Percentiles rank a stretch among this genome's conserved stretches.
These are phyloP conservation scores for Menura novaehollandiae DNA, from an alignment of 2,113 vertebrate species.

Conservation along the genomic window DNA sequence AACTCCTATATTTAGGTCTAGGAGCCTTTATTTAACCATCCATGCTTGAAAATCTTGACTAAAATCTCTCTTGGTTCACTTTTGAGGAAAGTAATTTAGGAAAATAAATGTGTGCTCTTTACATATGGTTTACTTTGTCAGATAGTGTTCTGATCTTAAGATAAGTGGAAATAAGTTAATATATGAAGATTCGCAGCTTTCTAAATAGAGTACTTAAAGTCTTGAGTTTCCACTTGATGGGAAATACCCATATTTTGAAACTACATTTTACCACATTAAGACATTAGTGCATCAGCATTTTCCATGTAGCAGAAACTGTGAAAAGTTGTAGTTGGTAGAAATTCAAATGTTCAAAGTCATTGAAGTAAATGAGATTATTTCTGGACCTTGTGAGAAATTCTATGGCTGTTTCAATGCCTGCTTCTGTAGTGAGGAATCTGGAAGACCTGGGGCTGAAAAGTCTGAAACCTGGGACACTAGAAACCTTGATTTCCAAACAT, in stretches of 20 bases:
- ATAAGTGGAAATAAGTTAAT: background rate
- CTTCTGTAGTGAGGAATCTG: background rate
- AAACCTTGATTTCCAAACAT: background rate
- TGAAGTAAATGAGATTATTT: background rate
- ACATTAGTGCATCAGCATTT: background rate
- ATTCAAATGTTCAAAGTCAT: background rate
- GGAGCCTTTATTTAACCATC: background rate
- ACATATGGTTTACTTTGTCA: background rate
- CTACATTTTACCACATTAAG: background rate
- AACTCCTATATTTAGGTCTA: background rate
- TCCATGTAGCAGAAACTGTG: background rate
- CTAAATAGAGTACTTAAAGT: background rate
- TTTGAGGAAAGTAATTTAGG: background rate
- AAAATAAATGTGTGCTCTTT: background rate
- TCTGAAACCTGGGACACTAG: background rate
- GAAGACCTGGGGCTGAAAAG: background rate
- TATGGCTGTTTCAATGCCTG: background rate
- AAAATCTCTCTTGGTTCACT: background rate
- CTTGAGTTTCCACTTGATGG: background rate
- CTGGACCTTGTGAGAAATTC: background rate
- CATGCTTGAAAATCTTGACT: constrained; percentile 1
- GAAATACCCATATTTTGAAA: background rate
- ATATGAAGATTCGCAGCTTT: background rate
- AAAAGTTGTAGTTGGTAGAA: background rate
- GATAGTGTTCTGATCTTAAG: background rate